A percentile compares a stretch with the other conserved stretches of the same genome.
Evolutionary conservation across 2,797 vertebrate species (phyloP).

Genomic region (Arctocebus calabarensis): DNA sequence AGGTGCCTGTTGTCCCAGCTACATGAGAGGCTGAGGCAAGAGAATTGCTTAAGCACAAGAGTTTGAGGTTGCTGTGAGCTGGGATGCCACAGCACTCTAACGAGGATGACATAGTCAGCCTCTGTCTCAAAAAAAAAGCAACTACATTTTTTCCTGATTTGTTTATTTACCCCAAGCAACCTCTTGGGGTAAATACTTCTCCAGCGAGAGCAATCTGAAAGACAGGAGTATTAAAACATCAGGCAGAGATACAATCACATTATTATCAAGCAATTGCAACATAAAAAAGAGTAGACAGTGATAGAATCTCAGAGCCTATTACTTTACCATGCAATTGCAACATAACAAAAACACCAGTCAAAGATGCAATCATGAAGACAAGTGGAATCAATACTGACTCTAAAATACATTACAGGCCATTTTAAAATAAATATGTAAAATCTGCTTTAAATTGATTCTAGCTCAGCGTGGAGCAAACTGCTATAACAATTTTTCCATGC

Average conservation of each 20-base stretch:
- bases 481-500: conserved; percentile 32
- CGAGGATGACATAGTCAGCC: no score
- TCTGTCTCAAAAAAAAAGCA: no score
- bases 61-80: no score
- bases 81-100: no score
- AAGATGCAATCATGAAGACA: conserved; percentile 76
- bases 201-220: conserved; percentile 75
- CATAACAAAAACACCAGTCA: conserved; percentile 76
- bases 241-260: conserved; percentile 75
- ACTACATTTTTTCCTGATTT: not conserved
- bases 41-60: no score
- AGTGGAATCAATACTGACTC: conserved; percentile 81
- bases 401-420: conserved; percentile 72
- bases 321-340: conserved; percentile 74
- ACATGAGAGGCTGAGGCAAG: no score
- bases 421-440: conserved; percentile 81
- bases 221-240: conserved; percentile 82
- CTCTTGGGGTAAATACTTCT: conserved; percentile 61
- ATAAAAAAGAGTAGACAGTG: conserved; percentile 76
- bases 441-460: conserved; percentile 80
- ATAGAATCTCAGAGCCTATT: conserved; percentile 79
- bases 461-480: conserved; percentile 67
- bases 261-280: conserved; percentile 76
- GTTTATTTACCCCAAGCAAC: no score
- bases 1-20: no score